Evolutionary conservation across 2,888 invertebrate species (phyloP).

Genomic region (Callosobruchus maculatus): DNA sequence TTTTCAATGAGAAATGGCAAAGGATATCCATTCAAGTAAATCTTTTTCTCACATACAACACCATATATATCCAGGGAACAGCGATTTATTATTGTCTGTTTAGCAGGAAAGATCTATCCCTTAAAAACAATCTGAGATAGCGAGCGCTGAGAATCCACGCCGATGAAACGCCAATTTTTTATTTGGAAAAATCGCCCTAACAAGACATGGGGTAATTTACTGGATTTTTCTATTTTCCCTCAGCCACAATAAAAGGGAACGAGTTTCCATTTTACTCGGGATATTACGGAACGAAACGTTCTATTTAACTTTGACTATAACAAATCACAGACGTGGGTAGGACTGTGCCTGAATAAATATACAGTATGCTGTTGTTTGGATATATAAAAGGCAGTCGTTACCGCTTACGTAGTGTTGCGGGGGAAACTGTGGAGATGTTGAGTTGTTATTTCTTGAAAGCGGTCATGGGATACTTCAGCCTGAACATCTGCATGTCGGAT

Average conservation of each 20-base stretch:
- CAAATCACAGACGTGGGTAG: neutral
- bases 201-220: neutral
- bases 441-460: neutral
- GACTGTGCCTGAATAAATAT: neutral
- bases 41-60: neutral
- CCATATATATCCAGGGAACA: neutral
- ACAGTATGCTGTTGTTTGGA: neutral
- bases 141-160: neutral
- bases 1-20: neutral
- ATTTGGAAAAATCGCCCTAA: neutral
- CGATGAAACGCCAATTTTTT: neutral
- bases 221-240: constrained; percentile 1
- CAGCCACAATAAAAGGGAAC: neutral
- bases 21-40: neutral
- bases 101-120: neutral
- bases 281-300: constrained; percentile 1
- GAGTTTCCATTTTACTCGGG: neutral
- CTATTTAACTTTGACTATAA: constrained; percentile 3
- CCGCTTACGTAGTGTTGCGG: neutral
- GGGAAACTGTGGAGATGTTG: neutral
- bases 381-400: neutral
- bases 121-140: constrained; percentile 1
- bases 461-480: neutral
- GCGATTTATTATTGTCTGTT: constrained; percentile 1
- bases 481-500: neutral